phyloP scores from a whole-genome alignment of 2,113 vertebrate genomes.

The Chionomys nivalis region DNA sequence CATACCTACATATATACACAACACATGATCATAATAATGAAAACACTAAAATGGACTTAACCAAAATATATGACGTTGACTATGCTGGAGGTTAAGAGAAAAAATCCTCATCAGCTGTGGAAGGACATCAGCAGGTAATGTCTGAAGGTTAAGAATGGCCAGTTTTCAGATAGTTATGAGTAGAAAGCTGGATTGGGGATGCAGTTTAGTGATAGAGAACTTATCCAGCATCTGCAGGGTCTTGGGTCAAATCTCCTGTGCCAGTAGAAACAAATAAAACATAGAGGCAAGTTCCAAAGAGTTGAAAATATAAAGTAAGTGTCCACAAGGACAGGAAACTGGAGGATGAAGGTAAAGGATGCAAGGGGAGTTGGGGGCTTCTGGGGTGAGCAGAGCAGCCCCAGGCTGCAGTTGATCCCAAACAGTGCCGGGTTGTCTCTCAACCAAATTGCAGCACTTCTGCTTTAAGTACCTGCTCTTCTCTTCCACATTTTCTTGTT shows the following conservation, averaged over 20 bases:
- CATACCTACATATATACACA: neutral
- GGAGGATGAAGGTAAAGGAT: neutral
- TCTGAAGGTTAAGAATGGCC: neutral
- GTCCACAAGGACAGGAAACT: neutral
- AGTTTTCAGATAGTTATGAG: neutral
- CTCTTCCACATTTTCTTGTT: neutral
- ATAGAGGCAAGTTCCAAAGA: neutral
- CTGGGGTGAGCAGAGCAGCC: neutral
- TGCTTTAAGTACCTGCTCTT: neutral
- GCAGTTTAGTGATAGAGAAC: neutral
- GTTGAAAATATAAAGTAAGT: neutral
- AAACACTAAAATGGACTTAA: slow-evolving; percentile 22
- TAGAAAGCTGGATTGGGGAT: neutral
- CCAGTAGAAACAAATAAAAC: neutral
- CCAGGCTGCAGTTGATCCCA: neutral
- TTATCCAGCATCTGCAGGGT: neutral
- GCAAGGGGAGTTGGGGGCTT: neutral
- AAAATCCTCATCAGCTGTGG: neutral
- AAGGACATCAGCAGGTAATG: neutral
- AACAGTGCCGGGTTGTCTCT: neutral
- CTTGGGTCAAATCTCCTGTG: neutral
- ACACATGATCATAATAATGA: neutral
- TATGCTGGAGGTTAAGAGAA: neutral
- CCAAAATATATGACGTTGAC: neutral
- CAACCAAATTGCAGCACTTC: neutral